Percentiles rank a stretch among this genome's conserved stretches.
Conservation (phyloP, 2,888 invertebrate species). For the Caenorhabditis virilis region DNA sequence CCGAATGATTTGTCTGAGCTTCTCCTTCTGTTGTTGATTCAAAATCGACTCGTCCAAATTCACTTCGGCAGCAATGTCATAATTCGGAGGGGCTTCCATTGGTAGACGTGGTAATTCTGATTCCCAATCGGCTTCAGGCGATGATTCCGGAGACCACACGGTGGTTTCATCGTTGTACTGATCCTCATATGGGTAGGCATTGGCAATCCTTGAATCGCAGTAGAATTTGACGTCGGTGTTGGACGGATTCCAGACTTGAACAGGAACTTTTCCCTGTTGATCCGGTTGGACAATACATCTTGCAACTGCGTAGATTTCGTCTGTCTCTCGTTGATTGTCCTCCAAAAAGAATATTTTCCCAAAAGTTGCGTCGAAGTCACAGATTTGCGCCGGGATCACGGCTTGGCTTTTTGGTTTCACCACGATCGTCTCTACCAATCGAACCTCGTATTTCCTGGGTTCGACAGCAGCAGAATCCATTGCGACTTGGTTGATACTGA, state of each 20-base stretch:
- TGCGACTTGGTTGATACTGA: too few species aligned
- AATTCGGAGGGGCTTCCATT: background rate
- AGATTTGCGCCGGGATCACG: too few species aligned
- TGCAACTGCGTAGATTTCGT: background rate
- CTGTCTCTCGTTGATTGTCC: background rate
- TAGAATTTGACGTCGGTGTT: background rate
- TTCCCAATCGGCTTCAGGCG: background rate
- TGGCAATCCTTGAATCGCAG: background rate
- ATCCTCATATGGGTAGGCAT: background rate
- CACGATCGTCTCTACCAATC: too few species aligned
- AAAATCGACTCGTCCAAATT: background rate
- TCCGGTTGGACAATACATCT: background rate
- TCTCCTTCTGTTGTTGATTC: slow-evolving; percentile 1
- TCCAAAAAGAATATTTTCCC: too few species aligned
- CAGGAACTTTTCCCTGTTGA: background rate
- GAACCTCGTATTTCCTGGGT: too few species aligned
- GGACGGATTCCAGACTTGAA: background rate
- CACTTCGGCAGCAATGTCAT: background rate
- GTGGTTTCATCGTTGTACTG: background rate
- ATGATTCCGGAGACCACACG: background rate
- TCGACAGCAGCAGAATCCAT: too few species aligned
- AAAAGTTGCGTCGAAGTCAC: too few species aligned
- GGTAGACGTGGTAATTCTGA: background rate
- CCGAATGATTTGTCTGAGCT: slow-evolving; percentile 3
- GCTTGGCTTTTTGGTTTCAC: too few species aligned